phyloP scores from a whole-genome alignment of 1,140 invertebrate genomes.

The Habropoda laboriosa region DNA sequence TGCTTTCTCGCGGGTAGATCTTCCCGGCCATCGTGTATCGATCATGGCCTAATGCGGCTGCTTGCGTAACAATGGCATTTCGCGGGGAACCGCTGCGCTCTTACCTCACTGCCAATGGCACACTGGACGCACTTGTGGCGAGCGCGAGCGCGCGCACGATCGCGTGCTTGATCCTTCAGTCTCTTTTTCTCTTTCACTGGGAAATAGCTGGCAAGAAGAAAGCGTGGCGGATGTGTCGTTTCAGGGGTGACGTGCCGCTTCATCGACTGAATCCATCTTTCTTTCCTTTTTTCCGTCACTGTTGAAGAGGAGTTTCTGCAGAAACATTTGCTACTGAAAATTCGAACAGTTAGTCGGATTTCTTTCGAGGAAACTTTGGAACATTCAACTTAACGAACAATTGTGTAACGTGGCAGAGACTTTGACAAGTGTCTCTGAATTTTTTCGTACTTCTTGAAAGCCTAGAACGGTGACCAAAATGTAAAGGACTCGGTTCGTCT shows the following conservation, averaged over 20 bases:
- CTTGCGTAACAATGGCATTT: conserved; percentile 21
- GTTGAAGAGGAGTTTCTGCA: too few relatives aligned
- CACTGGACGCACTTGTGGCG: not conserved
- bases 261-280: conserved; percentile 37
- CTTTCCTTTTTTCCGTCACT: not conserved
- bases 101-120: conserved; percentile 40
- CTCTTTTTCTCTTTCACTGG: conserved; percentile 39
- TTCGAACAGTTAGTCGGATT: too few relatives aligned
- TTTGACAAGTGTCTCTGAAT: too few relatives aligned
- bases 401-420: too few relatives aligned
- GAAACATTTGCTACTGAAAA: too few relatives aligned
- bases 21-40: not conserved
- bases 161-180: too few relatives aligned
- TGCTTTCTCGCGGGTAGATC: conserved; percentile 8
- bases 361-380: too few relatives aligned
- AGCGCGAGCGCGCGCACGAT: conserved; percentile 33
- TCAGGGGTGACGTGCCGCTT: conserved; percentile 59
- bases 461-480: too few relatives aligned
- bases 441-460: too few relatives aligned
- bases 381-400: too few relatives aligned
- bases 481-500: too few relatives aligned
- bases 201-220: conserved; percentile 72
- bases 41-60: not conserved
- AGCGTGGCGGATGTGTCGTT: conserved; percentile 69
- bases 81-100: not conserved